Evolutionary conservation across 92 coral and sea anemone species (phyloP).

Genomic region (Bergia sp.): DNA sequence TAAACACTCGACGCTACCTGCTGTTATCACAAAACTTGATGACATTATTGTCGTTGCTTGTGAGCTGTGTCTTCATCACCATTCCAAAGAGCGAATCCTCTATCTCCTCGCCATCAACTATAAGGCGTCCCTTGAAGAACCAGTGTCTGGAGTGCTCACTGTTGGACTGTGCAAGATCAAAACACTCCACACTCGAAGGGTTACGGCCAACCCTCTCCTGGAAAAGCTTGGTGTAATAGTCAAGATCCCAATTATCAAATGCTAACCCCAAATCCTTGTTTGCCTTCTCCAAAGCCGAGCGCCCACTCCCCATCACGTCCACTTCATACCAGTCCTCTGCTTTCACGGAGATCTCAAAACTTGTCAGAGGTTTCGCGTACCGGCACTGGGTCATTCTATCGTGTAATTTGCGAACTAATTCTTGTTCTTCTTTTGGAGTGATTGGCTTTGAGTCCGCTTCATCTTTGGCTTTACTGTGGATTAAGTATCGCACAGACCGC

Average conservation of each 20-base stretch:
- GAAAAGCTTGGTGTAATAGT: conserved; percentile 86
- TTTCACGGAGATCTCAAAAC: conserved; percentile 67
- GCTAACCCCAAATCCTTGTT: conserved; percentile 91
- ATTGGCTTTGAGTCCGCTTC: conserved; percentile 42
- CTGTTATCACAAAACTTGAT: conserved; percentile 93
- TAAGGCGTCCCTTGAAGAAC: conserved; percentile 91
- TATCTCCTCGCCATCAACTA: conserved; percentile 84
- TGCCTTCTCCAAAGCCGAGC: conserved; percentile 81
- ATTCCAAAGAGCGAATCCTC: conserved; percentile 85
- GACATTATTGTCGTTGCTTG: conserved; percentile 85
- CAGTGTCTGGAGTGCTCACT: conserved; percentile 98
- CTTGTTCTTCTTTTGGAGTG: conserved; percentile 69
- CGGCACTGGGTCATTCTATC: conserved; percentile 98
- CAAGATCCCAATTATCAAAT: conserved; percentile 96
- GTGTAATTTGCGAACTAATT: conserved; percentile 75
- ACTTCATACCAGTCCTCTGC: conserved; percentile 85
- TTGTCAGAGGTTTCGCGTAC: conserved; percentile 75
- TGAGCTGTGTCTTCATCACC: conserved; percentile 86
- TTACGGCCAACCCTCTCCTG: conserved; percentile 83
- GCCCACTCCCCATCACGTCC: conserved; percentile 72
- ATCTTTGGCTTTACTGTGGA: conserved; percentile 57
- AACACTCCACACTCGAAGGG: conserved; percentile 97
- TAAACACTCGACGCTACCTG: conserved; percentile 56
- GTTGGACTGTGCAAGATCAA: conserved; percentile 97
- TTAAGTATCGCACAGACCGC: conserved; percentile 75